These are phyloP conservation scores for Drosophila repleta DNA, from an alignment of 1,140 invertebrate species.

Conservation along the genomic window DNA sequence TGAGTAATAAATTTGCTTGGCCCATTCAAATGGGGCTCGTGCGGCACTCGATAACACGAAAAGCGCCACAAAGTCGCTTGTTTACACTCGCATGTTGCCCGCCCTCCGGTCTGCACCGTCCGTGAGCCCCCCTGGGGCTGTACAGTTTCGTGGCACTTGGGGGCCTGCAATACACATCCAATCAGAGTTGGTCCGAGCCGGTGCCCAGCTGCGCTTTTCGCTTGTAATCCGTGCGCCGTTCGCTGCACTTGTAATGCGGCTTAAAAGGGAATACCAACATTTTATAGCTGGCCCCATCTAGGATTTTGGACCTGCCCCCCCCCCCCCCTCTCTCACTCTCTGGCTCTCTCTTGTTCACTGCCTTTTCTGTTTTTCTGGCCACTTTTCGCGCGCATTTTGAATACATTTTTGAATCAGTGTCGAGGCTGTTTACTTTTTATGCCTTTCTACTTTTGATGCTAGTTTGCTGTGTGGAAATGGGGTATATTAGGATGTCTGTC, in stretches of 20 bases:
- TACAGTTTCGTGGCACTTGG: neutral
- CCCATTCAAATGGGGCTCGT: slow-evolving; percentile 52
- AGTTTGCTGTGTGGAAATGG: too few species aligned
- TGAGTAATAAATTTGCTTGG: slow-evolving; percentile 60
- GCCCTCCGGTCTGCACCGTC: neutral
- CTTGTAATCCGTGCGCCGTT: slow-evolving; percentile 67
- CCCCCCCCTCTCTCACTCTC: slow-evolving; percentile 23
- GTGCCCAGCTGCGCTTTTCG: slow-evolving; percentile 70
- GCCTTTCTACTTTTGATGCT: slow-evolving; percentile 14
- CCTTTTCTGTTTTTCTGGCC: slow-evolving; percentile 24
- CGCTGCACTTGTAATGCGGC: slow-evolving; percentile 79
- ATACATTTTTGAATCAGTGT: slow-evolving; percentile 82
- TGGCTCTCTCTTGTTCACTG: neutral
- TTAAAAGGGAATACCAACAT: slow-evolving; percentile 55
- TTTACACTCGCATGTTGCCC: slow-evolving; percentile 62
- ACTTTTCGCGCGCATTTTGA: slow-evolving; percentile 67
- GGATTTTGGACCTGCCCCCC: neutral
- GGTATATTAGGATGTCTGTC: too few species aligned
- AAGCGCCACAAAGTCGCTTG: slow-evolving; percentile 74
- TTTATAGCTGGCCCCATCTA: slow-evolving; percentile 42
- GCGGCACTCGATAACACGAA: slow-evolving; percentile 60
- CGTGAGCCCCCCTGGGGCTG: neutral
- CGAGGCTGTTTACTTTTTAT: slow-evolving; percentile 70
- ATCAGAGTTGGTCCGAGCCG: slow-evolving; percentile 21
- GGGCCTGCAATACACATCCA: slow-evolving; percentile 18